Evolutionary conservation across 64 coral and sea anemone genomes (phyloP), one percentile per base, ranked within the genome.

Genomic region (Porites australiensis): DNA sequence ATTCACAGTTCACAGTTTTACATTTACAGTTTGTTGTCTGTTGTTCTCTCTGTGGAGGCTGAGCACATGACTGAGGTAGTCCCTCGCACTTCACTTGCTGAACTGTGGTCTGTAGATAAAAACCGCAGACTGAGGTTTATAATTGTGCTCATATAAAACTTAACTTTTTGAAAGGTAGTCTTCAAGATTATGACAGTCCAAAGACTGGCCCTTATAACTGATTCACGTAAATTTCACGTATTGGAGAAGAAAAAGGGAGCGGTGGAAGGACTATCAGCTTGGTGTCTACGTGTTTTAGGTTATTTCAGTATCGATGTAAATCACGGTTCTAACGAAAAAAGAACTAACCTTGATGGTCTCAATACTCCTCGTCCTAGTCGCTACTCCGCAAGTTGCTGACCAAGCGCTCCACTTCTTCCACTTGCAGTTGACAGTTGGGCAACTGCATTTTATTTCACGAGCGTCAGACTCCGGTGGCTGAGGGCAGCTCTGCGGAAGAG

Each of bases 391-490:
- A 9, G 88, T 82, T 37, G 55, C 75, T 19, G 82, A 91, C 95
- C 95, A 97, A 14, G 74, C 70, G 2, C 86, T 90, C 95, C 95
- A 97, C 7, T 89, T 22, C 13, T 63, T 87, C 82, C 79, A 60
- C 13, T 72, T 86, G 43, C 95, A 97, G 8, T 94, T 88, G 5
- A 97, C 95, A 47, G 83, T 86, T 5, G 18, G 71, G 57, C 95
- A 97, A 27, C 67, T 77, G 50, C 95, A 97, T 77, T 82, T 82
- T 27, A 89, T 63, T 21, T 65, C 77, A 11, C 77, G 52, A 75
- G 69, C 72, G 44, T 97, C 79, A 16, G 62, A 64, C 47, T 97
- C 44, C 49, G 95, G 92, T 13, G 86, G 51, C 48, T 94, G 27
- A 23, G 88, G 58, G 47, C 95, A 97, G 15, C 66, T 72, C 60